Percentiles rank a stretch among this genome's conserved stretches.
phyloP scores from a whole-genome alignment of 2,888 invertebrate genomes.

The Desoria tigrina region DNA sequence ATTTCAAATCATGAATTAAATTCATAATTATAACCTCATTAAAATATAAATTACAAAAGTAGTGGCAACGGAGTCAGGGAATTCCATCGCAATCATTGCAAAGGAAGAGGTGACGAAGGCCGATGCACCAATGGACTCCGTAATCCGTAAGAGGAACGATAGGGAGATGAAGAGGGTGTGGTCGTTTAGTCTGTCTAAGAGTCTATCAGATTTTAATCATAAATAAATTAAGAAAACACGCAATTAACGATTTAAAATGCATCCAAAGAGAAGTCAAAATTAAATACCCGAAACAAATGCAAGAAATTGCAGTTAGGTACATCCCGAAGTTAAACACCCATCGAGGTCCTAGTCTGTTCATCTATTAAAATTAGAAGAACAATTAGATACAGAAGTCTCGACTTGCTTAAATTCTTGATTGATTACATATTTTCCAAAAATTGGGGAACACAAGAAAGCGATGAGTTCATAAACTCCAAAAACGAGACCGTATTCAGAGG shows the following conservation, averaged over 20 bases:
- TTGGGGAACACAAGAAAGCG: slow-evolving; percentile 26
- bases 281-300: slow-evolving; percentile 79
- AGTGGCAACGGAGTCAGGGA: slow-evolving; percentile 79
- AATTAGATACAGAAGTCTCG: too few species aligned
- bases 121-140: slow-evolving; percentile 83
- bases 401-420: too few species aligned
- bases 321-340: slow-evolving; percentile 79
- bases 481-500: slow-evolving; percentile 81
- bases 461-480: slow-evolving; percentile 64
- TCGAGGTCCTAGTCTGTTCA: slow-evolving; percentile 74
- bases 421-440: slow-evolving; percentile 44
- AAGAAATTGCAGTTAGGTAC: slow-evolving; percentile 77
- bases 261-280: too few species aligned
- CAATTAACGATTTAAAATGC: too few species aligned
- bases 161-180: slow-evolving; percentile 42
- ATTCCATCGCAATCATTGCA: slow-evolving; percentile 83
- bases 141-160: slow-evolving; percentile 66
- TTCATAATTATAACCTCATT: too few species aligned
- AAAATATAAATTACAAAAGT: slow-evolving; percentile 83
- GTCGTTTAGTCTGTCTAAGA: slow-evolving; percentile 55
- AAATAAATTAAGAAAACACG: too few species aligned
- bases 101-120: slow-evolving; percentile 84
- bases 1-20: too few species aligned
- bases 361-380: not conserved
- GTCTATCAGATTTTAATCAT: not conserved